phyloP scores from a whole-genome alignment of 2,888 invertebrate species.

The Rambutsinella grinnellia region DNA sequence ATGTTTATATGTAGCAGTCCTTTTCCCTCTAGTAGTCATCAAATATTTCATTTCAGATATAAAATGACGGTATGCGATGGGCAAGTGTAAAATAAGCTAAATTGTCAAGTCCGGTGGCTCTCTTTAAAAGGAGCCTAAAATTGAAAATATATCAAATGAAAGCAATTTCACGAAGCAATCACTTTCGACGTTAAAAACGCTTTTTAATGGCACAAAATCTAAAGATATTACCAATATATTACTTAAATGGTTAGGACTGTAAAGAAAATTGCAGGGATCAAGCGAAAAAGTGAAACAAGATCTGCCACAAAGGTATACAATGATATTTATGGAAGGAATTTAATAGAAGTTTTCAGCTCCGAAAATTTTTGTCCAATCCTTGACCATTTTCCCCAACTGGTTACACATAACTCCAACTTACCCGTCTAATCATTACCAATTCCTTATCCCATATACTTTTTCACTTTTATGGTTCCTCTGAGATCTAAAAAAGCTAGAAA shows the following conservation, averaged over 20 bases:
- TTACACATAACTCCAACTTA: slow-evolving; percentile 33
- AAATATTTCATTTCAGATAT: too few relatives aligned
- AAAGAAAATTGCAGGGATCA: background rate
- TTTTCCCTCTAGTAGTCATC: too few relatives aligned
- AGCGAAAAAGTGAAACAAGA: slow-evolving; percentile 11
- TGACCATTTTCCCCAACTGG: background rate
- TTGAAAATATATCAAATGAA: too few relatives aligned
- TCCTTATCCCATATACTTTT: slow-evolving; percentile 62
- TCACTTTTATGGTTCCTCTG: slow-evolving; percentile 66
- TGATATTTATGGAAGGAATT: slow-evolving; percentile 54
- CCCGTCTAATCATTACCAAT: slow-evolving; percentile 67
- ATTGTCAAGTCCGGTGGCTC: too few relatives aligned
- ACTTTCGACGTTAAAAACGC: too few relatives aligned
- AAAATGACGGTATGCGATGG: too few relatives aligned
- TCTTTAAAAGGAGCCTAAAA: too few relatives aligned
- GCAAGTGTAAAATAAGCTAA: too few relatives aligned
- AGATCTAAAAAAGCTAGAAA: slow-evolving; percentile 37
- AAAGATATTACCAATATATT: background rate
- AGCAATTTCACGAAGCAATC: too few relatives aligned
- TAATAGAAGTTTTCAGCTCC: slow-evolving; percentile 67
- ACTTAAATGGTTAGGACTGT: background rate
- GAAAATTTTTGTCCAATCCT: slow-evolving; percentile 4
- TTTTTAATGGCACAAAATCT: too few relatives aligned
- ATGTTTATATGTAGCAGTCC: too few relatives aligned
- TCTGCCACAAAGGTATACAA: slow-evolving; percentile 30